phyloP scores from a whole-genome alignment of 2,113 vertebrate genomes.

The Desmodus rotundus region DNA sequence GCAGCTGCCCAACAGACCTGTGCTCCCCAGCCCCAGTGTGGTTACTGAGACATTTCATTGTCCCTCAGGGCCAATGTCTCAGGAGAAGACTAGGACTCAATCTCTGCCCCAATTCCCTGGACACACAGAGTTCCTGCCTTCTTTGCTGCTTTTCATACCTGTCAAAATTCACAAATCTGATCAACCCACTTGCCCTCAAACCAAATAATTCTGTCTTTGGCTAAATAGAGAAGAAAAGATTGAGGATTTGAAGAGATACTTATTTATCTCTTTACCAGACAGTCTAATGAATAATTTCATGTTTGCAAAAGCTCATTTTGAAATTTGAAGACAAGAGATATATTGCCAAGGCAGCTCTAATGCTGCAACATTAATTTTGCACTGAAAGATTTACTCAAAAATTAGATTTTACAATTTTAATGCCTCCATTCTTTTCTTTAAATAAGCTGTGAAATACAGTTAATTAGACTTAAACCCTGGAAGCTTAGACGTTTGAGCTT shows the following conservation, averaged over 20 bases:
- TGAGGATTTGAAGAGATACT: conserved; percentile 82
- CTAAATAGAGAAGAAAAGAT: conserved; percentile 77
- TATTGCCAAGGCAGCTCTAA: conserved; percentile 84
- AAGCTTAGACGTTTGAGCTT: conserved; percentile 84
- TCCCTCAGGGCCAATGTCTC: neutral
- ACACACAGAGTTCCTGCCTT: neutral
- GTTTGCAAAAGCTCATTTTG: conserved; percentile 88
- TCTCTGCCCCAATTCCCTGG: neutral
- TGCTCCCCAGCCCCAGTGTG: neutral
- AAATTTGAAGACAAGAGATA: conserved; percentile 87
- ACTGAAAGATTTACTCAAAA: conserved; percentile 89
- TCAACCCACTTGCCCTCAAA: conserved; percentile 43
- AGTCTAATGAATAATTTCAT: conserved; percentile 89
- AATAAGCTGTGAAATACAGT: conserved; percentile 88
- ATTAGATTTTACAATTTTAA: conserved; percentile 88
- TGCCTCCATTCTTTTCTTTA: conserved; percentile 88
- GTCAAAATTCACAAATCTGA: conserved; percentile 30
- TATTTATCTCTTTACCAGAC: conserved; percentile 87
- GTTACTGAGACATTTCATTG: neutral
- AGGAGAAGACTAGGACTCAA: neutral
- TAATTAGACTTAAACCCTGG: conserved; percentile 87
- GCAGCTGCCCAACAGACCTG: neutral
- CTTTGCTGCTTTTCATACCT: conserved; percentile 13
- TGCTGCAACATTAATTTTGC: conserved; percentile 84
- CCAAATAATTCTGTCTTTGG: conserved; percentile 62